Base-by-base conservation (phyloP, 2,113 vertebrate genomes). In the Apodemus sylvaticus region DNA sequence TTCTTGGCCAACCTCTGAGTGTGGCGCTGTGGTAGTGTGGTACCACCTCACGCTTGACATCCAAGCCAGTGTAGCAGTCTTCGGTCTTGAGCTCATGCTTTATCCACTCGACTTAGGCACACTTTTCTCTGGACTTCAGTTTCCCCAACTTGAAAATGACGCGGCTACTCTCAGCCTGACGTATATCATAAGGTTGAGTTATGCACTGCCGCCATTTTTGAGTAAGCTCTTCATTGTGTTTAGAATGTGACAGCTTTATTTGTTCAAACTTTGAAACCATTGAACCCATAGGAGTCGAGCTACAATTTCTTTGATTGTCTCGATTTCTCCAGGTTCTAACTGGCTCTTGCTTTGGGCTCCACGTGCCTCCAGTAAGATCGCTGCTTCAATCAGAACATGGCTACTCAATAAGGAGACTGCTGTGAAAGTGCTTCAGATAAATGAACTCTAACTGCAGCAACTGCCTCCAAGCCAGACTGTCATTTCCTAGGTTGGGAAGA, bases 101-200 rank as follows among this genome's bases (percentile, higher is more conserved):
- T 66, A 19, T 0, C 16, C 22, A 31, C 68, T 90, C 36, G 5
- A 22, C 24, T 48, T 16, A 0, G 14, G 26, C 8, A 1, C 19
- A 5, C 45, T 6, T 48, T 76, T n/a, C 53, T 68, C 55, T 51
- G 9, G 24, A n/a, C 29, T 48, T 91, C 73, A 66, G 12, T 55
- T 87, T 88, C 64, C 13, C 1, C 42, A 87, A 64, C 73, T 87
- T 24, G 62, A 39, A 88, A 87, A 73, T 29, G 68, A 22, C 58
- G 5, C 0, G n/a, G 11, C 22, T 29, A 3, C 20, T 24, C 17
- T n/a, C 7, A 14, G 22, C 13, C 36, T 3, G 12, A 29, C 31
- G 12, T n/a, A 3, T 14, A 36, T 31, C 20, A 4, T 5, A 4
- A 19, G 14, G 24, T 29, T 19, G 31, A 55, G 22, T 8, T 34